Conservation (phyloP, 2,113 vertebrate genomes). For the Gymnocephalus cernua region DNA sequence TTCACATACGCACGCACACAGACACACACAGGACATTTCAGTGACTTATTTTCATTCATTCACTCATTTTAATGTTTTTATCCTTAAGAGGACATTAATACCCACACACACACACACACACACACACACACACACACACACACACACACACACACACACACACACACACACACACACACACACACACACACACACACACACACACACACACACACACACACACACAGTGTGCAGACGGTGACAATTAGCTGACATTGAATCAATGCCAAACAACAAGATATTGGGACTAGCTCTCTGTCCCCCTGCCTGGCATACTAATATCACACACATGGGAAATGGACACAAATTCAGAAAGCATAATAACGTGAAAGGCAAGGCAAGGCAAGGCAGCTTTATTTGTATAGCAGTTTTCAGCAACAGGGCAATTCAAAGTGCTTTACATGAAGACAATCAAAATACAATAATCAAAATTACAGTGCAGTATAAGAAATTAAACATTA, state of each 20-base stretch:
- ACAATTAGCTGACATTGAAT: slow-evolving; percentile 77
- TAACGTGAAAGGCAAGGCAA: too few relatives aligned
- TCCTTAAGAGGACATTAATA: slow-evolving; percentile 38
- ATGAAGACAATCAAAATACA: too few relatives aligned
- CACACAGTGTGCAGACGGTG: slow-evolving; percentile 7
- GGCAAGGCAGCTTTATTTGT: too few relatives aligned
- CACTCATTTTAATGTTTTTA: slow-evolving; percentile 39
- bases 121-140: neutral
- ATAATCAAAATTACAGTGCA: too few relatives aligned
- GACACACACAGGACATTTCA: slow-evolving; percentile 13
- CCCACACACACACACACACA: neutral
- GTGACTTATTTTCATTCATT: slow-evolving; percentile 26
- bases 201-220: slow-evolving; percentile 7
- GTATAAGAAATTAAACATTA: too few relatives aligned
- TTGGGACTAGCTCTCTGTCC: slow-evolving; percentile 65
- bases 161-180: slow-evolving; percentile 3
- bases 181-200: slow-evolving; percentile 3
- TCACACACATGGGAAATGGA: slow-evolving; percentile 43
- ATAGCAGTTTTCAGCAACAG: too few relatives aligned
- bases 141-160: slow-evolving; percentile 3
- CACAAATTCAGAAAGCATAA: too few relatives aligned
- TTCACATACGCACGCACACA: neutral
- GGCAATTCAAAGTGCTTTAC: too few relatives aligned
- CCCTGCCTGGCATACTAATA: slow-evolving; percentile 73
- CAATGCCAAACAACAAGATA: slow-evolving; percentile 75